Base-by-base conservation (phyloP, 2,888 invertebrate genomes). In the Ephialtes manifestator region DNA sequence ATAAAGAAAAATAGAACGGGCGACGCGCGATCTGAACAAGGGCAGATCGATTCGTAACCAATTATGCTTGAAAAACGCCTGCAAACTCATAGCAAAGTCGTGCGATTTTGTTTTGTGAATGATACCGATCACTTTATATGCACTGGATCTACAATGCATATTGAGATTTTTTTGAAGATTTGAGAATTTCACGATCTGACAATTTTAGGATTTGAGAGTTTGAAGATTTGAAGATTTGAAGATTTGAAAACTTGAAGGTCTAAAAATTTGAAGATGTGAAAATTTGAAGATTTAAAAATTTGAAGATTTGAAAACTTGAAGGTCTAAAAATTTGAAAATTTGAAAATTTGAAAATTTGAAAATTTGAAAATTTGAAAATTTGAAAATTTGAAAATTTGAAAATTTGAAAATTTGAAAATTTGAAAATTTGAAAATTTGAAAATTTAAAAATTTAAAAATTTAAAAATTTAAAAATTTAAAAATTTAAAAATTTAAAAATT, bases 31-130 rank as follows among this genome's bases (percentile, higher is more conserved):
- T 63, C 28, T 2, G n/a, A 2, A 31, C 63, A n/a, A 63, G 15
- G 8, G 7, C 10, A n/a, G 63, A 63, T 63, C 63, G 35, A 35
- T 63, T 63, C 35, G 31, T 35, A 63, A 63, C 3, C 63, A 28
- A 39, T n/a, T 63, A 35, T 63, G 5, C 24, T 60, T 15, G 15
- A 46, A 46, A 46, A 51, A 18, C n/a, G n/a, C 4, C n/a, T 7
- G 18, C 4, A 18, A n/a, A 5, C n/a, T 51, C 51, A 7, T n/a
- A 51, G n/a, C 18, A 18, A 51, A 51, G 0, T 18, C n/a, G 18
- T 2, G 39, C 5, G 10, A 39, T 39, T 39, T 39, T 39, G 39
- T 10, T 39, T 15, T 0, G 15, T 46, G 15, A 4, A 46, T 39
- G 0, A 39, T 0, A 15, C 4, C 1, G 46, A 15, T 15, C 15